These are phyloP conservation scores for Batillaria attramentaria DNA, from an alignment of 1,140 invertebrate genomes.

Conservation along the genomic window DNA sequence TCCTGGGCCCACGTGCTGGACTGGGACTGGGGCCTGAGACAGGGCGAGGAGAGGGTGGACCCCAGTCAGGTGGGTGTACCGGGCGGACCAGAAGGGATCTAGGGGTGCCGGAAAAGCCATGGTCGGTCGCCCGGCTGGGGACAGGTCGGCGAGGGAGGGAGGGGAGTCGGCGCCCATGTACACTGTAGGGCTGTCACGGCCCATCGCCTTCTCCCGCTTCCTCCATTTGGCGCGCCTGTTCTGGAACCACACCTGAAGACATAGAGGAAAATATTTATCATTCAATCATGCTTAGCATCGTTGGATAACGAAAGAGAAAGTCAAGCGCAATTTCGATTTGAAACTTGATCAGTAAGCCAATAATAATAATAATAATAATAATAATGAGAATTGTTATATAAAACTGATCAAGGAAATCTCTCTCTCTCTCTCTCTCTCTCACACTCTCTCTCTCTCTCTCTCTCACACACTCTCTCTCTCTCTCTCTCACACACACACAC, in stretches of 20 bases:
- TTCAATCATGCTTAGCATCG: neutral
- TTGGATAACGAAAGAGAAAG: neutral
- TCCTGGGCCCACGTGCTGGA: slow-evolving; percentile 59
- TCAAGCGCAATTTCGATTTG: neutral
- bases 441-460: no score
- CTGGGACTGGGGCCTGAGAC: slow-evolving; percentile 52
- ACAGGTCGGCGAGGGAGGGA: slow-evolving; percentile 47
- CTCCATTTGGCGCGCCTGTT: neutral
- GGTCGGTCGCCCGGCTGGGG: slow-evolving; percentile 38
- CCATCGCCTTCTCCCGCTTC: slow-evolving; percentile 61
- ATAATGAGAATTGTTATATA: neutral
- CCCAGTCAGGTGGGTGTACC: slow-evolving; percentile 63
- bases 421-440: neutral
- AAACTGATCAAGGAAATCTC: neutral
- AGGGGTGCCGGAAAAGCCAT: slow-evolving; percentile 46
- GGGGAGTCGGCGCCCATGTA: slow-evolving; percentile 76
- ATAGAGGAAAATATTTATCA: neutral
- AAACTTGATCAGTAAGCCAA: neutral
- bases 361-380: slow-evolving; percentile 2
- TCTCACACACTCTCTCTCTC: no score
- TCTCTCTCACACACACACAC: no score
- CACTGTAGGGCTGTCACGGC: slow-evolving; percentile 69
- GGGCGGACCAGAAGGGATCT: slow-evolving; percentile 60
- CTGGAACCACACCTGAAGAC: slow-evolving; percentile 11
- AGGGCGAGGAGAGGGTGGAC: slow-evolving; percentile 64